Conservation (phyloP, 2,113 vertebrate genomes). For the Nicator chloris region DNA sequence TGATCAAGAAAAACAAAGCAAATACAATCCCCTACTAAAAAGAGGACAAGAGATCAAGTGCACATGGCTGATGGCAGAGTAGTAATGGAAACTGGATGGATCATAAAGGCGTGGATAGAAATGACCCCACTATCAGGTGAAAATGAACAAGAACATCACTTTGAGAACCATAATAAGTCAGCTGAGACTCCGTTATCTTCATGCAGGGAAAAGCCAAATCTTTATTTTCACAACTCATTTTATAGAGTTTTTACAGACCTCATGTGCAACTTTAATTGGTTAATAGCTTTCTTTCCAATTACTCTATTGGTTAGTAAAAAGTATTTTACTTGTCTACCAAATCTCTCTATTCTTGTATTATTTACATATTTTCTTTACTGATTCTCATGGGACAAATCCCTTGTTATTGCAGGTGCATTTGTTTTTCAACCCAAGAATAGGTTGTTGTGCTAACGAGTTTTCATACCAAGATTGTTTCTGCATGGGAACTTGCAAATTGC, state of each 20-base stretch:
- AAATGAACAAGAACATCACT: background rate
- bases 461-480: background rate
- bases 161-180: background rate
- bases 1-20: background rate
- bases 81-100: background rate
- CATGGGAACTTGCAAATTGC: background rate
- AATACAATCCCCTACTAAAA: background rate
- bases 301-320: background rate
- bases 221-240: background rate
- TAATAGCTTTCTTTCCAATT: background rate
- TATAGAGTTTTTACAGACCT: background rate
- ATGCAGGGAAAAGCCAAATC: background rate
- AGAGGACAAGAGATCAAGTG: background rate
- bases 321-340: background rate
- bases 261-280: background rate
- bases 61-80: background rate
- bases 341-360: background rate
- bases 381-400: background rate
- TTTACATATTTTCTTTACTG: background rate
- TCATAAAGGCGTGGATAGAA: background rate
- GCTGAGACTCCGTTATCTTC: background rate
- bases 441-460: background rate
- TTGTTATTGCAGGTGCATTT: background rate
- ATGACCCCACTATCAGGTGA: background rate
- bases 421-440: background rate